Percentiles rank a stretch among this genome's conserved stretches.
These are phyloP conservation scores for Thymelicus acteon DNA, from an alignment of 2,888 invertebrate species.

Conservation along the genomic window DNA sequence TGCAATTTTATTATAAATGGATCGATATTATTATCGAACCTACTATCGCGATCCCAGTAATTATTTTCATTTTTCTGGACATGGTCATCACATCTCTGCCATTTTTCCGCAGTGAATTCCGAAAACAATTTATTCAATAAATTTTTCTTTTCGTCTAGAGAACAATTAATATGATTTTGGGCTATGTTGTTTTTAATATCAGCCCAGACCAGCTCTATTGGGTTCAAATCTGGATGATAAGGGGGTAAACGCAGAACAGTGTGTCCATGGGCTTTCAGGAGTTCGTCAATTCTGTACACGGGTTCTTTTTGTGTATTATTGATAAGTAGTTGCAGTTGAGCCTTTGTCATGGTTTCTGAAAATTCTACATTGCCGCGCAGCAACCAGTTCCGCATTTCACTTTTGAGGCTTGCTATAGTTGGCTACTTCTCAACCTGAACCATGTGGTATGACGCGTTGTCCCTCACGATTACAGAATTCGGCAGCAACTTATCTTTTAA, in stretches of 20 bases:
- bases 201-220: constrained; percentile 28
- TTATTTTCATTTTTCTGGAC: not conserved
- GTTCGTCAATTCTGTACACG: not conserved
- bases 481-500: constrained; percentile 14
- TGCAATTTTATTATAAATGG: not conserved
- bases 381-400: constrained; percentile 42
- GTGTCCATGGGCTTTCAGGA: too few species aligned
- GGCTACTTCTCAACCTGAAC: constrained; percentile 45
- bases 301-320: constrained; percentile 6
- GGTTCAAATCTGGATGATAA: not conserved
- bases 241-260: too few species aligned
- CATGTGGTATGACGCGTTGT: constrained; percentile 33
- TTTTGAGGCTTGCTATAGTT: constrained; percentile 41
- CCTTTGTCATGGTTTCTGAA: constrained; percentile 36
- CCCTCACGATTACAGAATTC: constrained; percentile 20
- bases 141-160: not conserved
- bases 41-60: not conserved
- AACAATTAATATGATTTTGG: constrained; percentile 35
- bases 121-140: not conserved
- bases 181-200: constrained; percentile 36
- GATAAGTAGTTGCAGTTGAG: constrained; percentile 29
- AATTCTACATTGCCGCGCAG: constrained; percentile 38
- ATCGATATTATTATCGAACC: not conserved
- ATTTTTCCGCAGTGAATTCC: not conserved
- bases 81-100: not conserved